Conservation (phyloP, 2,113 vertebrate species). For the Chaenogobius annularis region DNA sequence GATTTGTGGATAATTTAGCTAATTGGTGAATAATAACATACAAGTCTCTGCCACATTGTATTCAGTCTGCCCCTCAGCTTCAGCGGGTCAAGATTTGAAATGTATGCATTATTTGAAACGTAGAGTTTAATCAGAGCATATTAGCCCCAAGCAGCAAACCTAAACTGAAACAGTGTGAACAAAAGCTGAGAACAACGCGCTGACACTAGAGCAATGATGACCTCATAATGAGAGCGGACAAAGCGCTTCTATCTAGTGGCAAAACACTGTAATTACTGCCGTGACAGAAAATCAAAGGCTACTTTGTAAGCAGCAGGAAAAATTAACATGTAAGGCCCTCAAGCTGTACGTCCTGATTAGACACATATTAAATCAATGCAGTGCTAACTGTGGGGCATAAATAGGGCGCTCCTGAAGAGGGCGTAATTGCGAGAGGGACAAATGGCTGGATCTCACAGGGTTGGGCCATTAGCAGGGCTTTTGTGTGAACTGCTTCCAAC, state of each 20-base stretch:
- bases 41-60: not conserved
- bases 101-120: conserved; percentile 14
- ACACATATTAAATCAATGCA: conserved; percentile 99
- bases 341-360: conserved; percentile 98
- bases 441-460: conserved; percentile 65
- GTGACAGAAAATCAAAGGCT: conserved; percentile 99
- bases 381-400: conserved; percentile 89
- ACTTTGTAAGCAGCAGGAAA: conserved; percentile 97
- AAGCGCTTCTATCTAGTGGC: conserved; percentile 97
- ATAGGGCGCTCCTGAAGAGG: conserved; percentile 74
- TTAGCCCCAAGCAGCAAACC: conserved; percentile 87
- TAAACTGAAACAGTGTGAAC: conserved; percentile 78
- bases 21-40: not conserved
- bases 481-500: conserved; percentile 57
- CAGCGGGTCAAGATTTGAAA: not conserved
- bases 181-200: conserved; percentile 89
- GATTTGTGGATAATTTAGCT: not conserved
- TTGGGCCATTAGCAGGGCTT: conserved; percentile 61
- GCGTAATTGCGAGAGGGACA: conserved; percentile 71
- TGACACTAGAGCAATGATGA: conserved; percentile 93
- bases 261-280: conserved; percentile 98
- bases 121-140: conserved; percentile 90
- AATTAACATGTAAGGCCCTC: conserved; percentile 96
- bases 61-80: not conserved
- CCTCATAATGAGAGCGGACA: conserved; percentile 99